Conservation (phyloP, 1,140 invertebrate species). For the Drosophila sturtevanti region DNA sequence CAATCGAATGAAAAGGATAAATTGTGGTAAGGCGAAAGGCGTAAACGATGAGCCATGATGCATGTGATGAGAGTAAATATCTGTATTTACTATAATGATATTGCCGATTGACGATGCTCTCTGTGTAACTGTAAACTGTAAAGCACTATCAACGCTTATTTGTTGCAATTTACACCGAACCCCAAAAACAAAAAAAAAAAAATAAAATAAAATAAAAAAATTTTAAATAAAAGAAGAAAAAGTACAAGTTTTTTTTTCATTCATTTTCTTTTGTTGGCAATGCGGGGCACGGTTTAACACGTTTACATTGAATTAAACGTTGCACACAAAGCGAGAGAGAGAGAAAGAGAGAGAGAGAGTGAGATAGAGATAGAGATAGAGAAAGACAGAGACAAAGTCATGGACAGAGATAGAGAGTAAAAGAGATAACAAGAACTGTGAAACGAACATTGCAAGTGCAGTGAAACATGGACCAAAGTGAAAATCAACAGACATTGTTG, state of each 20-base stretch:
- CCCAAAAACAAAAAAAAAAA: background rate
- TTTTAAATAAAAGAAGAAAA: constrained; percentile 9
- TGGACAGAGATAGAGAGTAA: constrained; percentile 15
- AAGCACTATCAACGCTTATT: constrained; percentile 8
- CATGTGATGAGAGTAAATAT: constrained; percentile 5
- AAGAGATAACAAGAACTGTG: constrained; percentile 34
- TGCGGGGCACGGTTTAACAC: constrained; percentile 69
- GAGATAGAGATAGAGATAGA: constrained; percentile 32
- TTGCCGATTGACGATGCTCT: background rate
- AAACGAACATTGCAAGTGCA: constrained; percentile 39
- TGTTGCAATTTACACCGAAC: constrained; percentile 4
- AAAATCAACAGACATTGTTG: constrained; percentile 78
- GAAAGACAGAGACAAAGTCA: constrained; percentile 45
- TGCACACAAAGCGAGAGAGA: constrained; percentile 33
- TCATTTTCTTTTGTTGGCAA: constrained; percentile 53
- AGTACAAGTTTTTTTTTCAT: constrained; percentile 17
- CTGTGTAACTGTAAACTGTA: constrained; percentile 1
- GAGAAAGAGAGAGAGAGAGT: constrained; percentile 31
- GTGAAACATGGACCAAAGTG: constrained; percentile 55
- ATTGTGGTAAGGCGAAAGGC: background rate
- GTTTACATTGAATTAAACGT: constrained; percentile 77
- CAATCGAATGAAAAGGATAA: background rate
- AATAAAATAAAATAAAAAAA: background rate
- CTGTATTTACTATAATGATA: constrained; percentile 7
- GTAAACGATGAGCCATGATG: background rate